phyloP scores from a whole-genome alignment of 2,113 vertebrate genomes.

The Clarias magur region DNA sequence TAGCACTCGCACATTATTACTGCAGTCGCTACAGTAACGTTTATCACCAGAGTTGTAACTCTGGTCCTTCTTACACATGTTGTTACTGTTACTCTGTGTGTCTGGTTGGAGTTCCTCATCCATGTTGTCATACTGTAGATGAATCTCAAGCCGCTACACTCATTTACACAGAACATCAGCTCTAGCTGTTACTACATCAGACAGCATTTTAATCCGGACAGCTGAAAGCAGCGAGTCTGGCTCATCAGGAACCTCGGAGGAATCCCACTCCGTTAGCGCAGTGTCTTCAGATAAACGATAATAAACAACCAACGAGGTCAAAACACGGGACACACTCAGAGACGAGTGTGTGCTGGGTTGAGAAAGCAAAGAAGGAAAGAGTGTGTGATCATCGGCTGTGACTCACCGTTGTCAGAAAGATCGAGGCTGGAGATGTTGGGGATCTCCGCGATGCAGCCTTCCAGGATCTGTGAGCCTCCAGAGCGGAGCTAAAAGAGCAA shows the following conservation, averaged over 20 bases:
- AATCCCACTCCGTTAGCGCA: neutral
- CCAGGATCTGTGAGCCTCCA: conserved; percentile 93
- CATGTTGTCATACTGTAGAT: neutral
- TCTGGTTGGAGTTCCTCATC: neutral
- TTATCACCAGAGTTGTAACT: too few species aligned
- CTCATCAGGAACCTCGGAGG: neutral
- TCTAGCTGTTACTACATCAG: neutral
- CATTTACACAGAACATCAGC: neutral
- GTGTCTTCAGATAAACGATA: neutral
- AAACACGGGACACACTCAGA: neutral
- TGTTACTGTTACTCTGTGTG: neutral
- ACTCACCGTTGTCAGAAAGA: conserved; percentile 95
- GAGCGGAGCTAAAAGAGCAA: conserved; percentile 81
- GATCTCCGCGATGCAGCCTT: conserved; percentile 96
- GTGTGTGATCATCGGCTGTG: neutral
- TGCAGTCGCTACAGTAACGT: neutral
- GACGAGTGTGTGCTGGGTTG: too few species aligned
- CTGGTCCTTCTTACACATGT: too few species aligned
- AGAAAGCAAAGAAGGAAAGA: neutral
- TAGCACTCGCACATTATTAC: neutral
- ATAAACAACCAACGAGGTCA: neutral
- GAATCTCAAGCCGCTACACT: neutral
- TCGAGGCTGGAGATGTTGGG: conserved; percentile 95
- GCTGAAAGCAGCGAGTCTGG: neutral
- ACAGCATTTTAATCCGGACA: neutral